Evolutionary conservation across 2,888 invertebrate species (phyloP).

Genomic region (Rugalucina vietnamica): DNA sequence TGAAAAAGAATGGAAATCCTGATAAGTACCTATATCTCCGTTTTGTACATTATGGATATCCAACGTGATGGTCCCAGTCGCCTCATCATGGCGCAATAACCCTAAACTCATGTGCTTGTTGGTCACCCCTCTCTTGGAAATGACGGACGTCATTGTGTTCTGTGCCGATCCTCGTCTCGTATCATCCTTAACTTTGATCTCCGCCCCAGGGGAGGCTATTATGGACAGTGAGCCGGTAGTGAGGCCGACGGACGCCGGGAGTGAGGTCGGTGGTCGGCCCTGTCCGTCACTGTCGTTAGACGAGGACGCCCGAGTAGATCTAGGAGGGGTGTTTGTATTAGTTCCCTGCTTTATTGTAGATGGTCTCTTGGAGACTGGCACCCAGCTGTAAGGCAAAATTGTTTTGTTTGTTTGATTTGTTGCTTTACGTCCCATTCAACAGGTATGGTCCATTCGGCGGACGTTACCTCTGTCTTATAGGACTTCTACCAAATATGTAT

Average conservation of each 20-base stretch:
- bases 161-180: slow-evolving; percentile 49
- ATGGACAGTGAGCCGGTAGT: slow-evolving; percentile 59
- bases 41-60: slow-evolving; percentile 65
- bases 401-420: too few relatives aligned
- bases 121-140: slow-evolving; percentile 50
- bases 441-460: too few relatives aligned
- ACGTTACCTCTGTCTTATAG: too few relatives aligned
- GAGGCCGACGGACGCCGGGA: slow-evolving; percentile 37
- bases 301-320: slow-evolving; percentile 53
- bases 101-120: slow-evolving; percentile 61
- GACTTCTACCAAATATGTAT: too few relatives aligned
- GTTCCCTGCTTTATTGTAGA: slow-evolving; percentile 52
- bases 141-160: slow-evolving; percentile 48
- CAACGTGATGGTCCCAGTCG: slow-evolving; percentile 65
- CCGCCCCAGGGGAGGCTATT: slow-evolving; percentile 47
- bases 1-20: neutral
- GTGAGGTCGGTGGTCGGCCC: slow-evolving; percentile 57
- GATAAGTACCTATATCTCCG: slow-evolving; percentile 63
- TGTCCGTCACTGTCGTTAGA: slow-evolving; percentile 64
- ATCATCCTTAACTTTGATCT: slow-evolving; percentile 14
- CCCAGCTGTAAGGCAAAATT: slow-evolving; percentile 73
- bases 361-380: slow-evolving; percentile 64
- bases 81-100: slow-evolving; percentile 63
- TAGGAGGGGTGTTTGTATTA: slow-evolving; percentile 54
- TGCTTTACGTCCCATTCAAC: too few relatives aligned